Base-by-base conservation (phyloP, 1,140 invertebrate genomes). In the Chlorops oryzae region DNA sequence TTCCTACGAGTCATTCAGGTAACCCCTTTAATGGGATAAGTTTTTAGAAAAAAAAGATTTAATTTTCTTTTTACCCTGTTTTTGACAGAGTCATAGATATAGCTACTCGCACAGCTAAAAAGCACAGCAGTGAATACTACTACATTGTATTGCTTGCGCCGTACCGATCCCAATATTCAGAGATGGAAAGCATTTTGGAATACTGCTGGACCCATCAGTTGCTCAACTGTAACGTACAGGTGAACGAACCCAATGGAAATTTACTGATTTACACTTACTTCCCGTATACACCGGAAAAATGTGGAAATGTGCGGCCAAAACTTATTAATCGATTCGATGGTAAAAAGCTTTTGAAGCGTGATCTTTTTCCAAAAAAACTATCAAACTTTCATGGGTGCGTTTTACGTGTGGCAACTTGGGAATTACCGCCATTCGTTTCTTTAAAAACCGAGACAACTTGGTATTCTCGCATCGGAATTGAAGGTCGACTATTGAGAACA, bases 141-240 rank as follows among this genome's bases (percentile, higher is more conserved):
- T 63, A 63, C 21, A 65, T 65, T 6, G 66, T 65, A 15, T 55
- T 65, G 37, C 61, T 66, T 44, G 53, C 61, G 0, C 37, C 59
- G 0, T 63, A 65, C 42, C 51, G 50, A 12, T 44, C 56, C 27
- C 37, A 55, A 20, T 40, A 45, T n/a, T 12, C n/a, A 5, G 63
- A 65, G 46, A 66, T 65, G 63, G 51, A 51, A 0, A 44, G 27
- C 17, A 66, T 65, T 27, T 66, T 65, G 3, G 55, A 53, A 10
- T 66, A 67, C 22, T 67, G 64, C 38, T 68, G 65, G 65, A 56
- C 43, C 23, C 44, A 59, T 25, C 59, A 64, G 15, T 45, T 67
- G 20, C 61, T 67, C 39, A 60, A 67, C 32, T 65, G 62, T 47
- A 65, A 60, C 21, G 34, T 67, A 4, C 62, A 63, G 40, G 60